phyloP scores from a whole-genome alignment of 2,113 vertebrate genomes.

The Centropus unirufus region DNA sequence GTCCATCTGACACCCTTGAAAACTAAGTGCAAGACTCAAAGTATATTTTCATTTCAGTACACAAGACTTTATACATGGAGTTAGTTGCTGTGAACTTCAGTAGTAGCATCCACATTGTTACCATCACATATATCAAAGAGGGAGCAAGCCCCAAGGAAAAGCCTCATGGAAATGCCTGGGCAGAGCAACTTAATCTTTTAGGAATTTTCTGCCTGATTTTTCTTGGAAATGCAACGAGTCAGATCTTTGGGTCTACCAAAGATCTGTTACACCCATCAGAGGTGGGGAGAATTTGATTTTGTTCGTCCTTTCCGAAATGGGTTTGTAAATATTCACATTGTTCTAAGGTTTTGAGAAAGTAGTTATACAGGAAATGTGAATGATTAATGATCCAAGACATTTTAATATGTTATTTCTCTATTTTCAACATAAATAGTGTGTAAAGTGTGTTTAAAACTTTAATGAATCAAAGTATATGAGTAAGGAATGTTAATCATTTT shows the following conservation, averaged over 20 bases:
- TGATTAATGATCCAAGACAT: conserved; percentile 55
- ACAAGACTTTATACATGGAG: not conserved
- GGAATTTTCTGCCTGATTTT: not conserved
- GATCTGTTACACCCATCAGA: not conserved
- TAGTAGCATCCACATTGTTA: not conserved
- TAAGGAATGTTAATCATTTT: conserved; percentile 80
- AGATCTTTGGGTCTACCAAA: not conserved
- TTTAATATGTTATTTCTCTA: conserved; percentile 43
- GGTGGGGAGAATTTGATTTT: not conserved
- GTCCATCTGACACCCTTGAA: conserved; percentile 28
- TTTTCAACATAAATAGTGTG: conserved; percentile 66
- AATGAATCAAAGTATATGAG: conserved; percentile 75
- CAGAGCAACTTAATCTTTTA: not conserved
- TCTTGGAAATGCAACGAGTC: not conserved
- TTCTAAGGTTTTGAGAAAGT: conserved; percentile 23
- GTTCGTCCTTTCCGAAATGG: not conserved
- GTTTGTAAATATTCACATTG: conserved; percentile 11
- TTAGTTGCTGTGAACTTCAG: not conserved
- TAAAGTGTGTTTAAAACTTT: conserved; percentile 75
- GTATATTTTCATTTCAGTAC: not conserved
- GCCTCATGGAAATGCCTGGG: not conserved
- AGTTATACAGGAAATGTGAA: conserved; percentile 27
- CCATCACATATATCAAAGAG: not conserved
- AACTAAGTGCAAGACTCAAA: conserved; percentile 2
- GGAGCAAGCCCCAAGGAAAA: not conserved